Evolutionary conservation across 2,113 vertebrate species (phyloP).

Genomic region (Caranx ignobilis): DNA sequence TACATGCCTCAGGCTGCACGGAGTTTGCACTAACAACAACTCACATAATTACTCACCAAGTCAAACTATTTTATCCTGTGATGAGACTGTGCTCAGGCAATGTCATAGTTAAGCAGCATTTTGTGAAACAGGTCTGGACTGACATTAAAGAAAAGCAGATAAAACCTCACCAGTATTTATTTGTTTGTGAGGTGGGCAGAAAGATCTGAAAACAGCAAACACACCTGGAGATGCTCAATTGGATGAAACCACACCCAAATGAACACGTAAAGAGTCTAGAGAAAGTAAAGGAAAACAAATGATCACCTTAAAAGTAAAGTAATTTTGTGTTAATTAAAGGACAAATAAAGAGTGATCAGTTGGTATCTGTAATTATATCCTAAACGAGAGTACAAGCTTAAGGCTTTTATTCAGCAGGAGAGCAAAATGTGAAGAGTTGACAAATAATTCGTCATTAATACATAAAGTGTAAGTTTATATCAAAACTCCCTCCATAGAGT

Average conservation of each 20-base stretch:
- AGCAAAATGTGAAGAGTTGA: no score
- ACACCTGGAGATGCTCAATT: not conserved
- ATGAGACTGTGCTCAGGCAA: not conserved
- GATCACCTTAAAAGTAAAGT: no score
- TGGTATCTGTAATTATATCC: no score
- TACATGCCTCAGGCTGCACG: not conserved
- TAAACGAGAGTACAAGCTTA: no score
- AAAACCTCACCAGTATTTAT: not conserved
- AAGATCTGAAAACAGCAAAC: constrained; percentile 3
- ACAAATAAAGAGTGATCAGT: no score
- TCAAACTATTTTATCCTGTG: not conserved
- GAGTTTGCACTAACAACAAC: not conserved
- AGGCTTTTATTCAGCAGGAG: no score
- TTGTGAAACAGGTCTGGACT: not conserved
- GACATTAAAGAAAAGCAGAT: not conserved
- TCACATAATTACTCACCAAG: not conserved
- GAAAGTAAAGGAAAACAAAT: no score
- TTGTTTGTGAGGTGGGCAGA: constrained; percentile 36
- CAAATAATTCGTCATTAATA: no score
- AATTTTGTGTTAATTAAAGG: no score
- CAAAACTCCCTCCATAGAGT: no score
- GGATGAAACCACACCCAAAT: constrained; percentile 1
- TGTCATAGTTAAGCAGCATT: not conserved
- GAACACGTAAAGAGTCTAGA: not conserved
- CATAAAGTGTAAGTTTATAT: no score